These are phyloP conservation scores for Theocolax elegans DNA, from an alignment of 1,140 invertebrate genomes.

Conservation along the genomic window DNA sequence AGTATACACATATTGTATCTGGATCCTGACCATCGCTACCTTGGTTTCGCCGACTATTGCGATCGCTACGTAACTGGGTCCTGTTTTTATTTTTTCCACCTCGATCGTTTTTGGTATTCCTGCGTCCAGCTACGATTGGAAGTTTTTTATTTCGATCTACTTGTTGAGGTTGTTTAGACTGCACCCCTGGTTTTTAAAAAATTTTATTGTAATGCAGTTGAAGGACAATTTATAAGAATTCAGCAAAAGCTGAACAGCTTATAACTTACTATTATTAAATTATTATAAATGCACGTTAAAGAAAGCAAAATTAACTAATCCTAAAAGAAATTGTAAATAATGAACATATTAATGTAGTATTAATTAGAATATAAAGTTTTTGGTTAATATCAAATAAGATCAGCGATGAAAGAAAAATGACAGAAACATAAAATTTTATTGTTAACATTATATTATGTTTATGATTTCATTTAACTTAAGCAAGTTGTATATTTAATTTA, in stretches of 20 bases:
- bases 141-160: conserved; percentile 34
- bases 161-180: conserved; percentile 10
- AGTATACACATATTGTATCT: conserved; percentile 82
- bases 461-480: no score
- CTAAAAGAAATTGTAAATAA: no score
- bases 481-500: no score
- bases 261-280: no score
- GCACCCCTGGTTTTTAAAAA: conserved; percentile 23
- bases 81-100: conserved; percentile 63
- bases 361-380: no score
- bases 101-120: conserved; percentile 61
- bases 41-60: conserved; percentile 57
- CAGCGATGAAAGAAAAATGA: no score
- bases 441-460: no score
- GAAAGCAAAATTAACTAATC: no score
- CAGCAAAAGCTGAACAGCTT: neutral
- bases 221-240: conserved; percentile 13
- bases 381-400: no score
- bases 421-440: no score
- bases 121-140: conserved; percentile 48
- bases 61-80: conserved; percentile 55
- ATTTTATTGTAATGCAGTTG: conserved; percentile 10
- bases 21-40: conserved; percentile 69
- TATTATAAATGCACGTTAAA: no score
- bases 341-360: no score